Percentiles rank a stretch among this genome's conserved stretches.
Evolutionary conservation across 2,888 invertebrate species (phyloP).

Genomic region (Tetragnatha montana): DNA sequence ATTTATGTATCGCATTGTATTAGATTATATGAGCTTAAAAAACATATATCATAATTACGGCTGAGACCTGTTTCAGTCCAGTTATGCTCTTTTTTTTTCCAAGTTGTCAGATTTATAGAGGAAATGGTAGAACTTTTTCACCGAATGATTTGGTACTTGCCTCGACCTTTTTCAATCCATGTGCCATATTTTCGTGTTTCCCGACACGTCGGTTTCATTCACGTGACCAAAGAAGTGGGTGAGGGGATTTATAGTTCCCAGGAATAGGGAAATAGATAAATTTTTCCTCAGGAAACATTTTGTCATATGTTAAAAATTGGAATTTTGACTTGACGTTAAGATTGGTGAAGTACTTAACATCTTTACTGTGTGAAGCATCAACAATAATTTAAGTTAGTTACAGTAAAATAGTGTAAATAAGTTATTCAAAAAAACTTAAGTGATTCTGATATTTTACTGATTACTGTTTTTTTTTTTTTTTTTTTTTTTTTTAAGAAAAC

Average conservation of each 20-base stretch:
- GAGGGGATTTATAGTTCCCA: background rate
- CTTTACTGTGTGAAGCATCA: no score
- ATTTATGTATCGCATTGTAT: no score
- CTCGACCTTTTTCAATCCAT: background rate
- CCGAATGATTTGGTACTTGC: background rate
- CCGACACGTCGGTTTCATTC: background rate
- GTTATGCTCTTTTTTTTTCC: background rate
- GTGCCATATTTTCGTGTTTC: background rate
- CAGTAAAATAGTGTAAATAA: no score
- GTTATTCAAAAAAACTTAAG: no score
- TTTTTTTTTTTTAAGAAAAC: no score
- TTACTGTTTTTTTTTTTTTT: no score
- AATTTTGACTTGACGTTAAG: background rate
- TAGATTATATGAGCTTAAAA: no score
- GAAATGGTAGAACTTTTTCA: background rate
- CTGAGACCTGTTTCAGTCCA: no score
- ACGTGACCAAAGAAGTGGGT: background rate
- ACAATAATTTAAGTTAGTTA: no score
- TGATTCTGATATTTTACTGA: no score
- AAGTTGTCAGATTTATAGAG: background rate
- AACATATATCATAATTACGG: no score
- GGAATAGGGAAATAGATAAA: background rate
- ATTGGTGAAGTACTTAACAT: no score
- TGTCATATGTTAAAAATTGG: background rate
- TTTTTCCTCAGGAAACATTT: background rate